Evolutionary conservation across 2,113 vertebrate species (phyloP).

Genomic region (Ptilorrhoa leucosticta): DNA sequence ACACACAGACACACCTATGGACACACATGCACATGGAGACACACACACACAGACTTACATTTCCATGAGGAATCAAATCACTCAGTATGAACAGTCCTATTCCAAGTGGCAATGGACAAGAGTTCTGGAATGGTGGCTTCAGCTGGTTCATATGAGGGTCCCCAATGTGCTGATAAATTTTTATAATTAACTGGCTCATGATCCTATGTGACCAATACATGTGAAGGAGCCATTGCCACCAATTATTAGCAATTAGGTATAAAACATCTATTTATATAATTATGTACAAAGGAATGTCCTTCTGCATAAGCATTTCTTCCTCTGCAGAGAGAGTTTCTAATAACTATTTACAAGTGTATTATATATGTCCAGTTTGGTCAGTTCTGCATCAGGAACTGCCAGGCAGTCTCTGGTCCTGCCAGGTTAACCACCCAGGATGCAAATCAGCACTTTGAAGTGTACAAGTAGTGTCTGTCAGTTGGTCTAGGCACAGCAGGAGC

Average conservation of each 20-base stretch:
- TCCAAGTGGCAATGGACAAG: background rate
- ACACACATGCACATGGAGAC: background rate
- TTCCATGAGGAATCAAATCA: background rate
- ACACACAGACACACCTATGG: background rate
- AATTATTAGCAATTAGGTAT: background rate
- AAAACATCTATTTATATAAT: background rate
- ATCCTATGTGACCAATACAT: background rate
- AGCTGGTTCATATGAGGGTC: background rate
- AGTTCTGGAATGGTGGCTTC: background rate
- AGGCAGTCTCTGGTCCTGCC: background rate
- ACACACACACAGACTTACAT: background rate
- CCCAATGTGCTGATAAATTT: background rate
- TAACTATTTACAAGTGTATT: background rate
- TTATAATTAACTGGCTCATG: background rate
- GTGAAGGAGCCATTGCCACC: background rate
- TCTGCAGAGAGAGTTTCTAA: background rate
- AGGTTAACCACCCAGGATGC: background rate
- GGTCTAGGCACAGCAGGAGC: background rate
- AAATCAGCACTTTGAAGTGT: background rate
- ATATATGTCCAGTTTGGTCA: background rate
- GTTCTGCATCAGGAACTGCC: background rate
- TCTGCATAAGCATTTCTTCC: background rate
- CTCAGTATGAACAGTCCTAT: background rate
- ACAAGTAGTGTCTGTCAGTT: background rate
- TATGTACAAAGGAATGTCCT: background rate